Percentiles rank a stretch among this genome's conserved stretches.
Evolutionary conservation across 35 echinoderm and acorn worm genomes (phyloP).

Genomic region (Apostichopus japonicus): DNA sequence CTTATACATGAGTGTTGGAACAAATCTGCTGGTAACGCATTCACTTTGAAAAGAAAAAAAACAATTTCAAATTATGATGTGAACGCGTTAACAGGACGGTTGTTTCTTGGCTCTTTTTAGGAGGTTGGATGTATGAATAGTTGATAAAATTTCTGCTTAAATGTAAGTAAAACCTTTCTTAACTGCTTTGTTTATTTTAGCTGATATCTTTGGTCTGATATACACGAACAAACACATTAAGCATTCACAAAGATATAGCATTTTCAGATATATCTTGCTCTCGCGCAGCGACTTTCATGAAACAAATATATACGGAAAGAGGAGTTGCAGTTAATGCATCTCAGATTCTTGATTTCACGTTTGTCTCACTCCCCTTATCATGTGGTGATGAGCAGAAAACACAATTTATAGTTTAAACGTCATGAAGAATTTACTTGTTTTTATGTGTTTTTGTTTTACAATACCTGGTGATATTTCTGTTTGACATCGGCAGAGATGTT

Average conservation of each 20-base stretch:
- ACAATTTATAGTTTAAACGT: too few species aligned
- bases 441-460: background rate
- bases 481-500: background rate
- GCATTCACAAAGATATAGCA: too few species aligned
- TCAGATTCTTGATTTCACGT: too few species aligned
- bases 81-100: background rate
- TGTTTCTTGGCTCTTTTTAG: background rate
- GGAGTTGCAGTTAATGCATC: too few species aligned
- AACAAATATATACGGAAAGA: too few species aligned
- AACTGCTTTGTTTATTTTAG: too few species aligned
- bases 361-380: background rate
- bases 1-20: background rate
- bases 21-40: background rate
- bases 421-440: background rate
- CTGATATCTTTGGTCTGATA: too few species aligned
- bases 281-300: too few species aligned
- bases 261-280: too few species aligned
- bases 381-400: background rate
- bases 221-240: too few species aligned
- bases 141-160: background rate
- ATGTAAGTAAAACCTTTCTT: too few species aligned
- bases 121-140: background rate
- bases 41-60: background rate
- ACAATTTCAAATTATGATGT: background rate
- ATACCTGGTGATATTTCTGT: background rate